A percentile compares a stretch with the other conserved stretches of the same genome.
phyloP scores from a whole-genome alignment of 2,888 invertebrate genomes.

The Hedychridium roseum region DNA sequence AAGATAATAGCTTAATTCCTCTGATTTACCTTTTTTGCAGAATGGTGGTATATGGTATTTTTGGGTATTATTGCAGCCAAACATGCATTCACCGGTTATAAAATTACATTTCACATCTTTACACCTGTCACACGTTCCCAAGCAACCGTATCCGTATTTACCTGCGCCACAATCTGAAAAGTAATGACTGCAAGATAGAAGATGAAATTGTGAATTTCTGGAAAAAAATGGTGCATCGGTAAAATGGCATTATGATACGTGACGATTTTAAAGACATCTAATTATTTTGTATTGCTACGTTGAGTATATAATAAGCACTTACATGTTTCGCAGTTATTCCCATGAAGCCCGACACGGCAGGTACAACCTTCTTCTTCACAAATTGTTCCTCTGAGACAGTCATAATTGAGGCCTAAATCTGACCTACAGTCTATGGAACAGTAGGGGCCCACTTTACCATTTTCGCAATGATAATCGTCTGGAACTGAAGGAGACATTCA shows the following conservation, averaged over 20 bases:
- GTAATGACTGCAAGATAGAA: not conserved
- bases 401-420: not conserved
- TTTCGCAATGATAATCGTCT: conserved; percentile 25
- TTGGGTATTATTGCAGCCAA: conserved; percentile 23
- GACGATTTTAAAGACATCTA: no score
- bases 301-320: conserved; percentile 8
- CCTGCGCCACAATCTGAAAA: conserved; percentile 29
- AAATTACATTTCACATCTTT: conserved; percentile 12
- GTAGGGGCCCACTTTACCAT: conserved; percentile 28
- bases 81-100: conserved; percentile 29
- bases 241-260: no score
- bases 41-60: conserved; percentile 27
- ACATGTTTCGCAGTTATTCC: conserved; percentile 24
- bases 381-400: conserved; percentile 24
- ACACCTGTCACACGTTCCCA: conserved; percentile 40
- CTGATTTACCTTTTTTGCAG: conserved; percentile 42
- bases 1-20: no score
- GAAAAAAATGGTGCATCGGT: no score
- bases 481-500: not conserved
- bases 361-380: conserved; percentile 37
- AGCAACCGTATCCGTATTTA: conserved; percentile 45
- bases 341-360: conserved; percentile 33
- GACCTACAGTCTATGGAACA: conserved; percentile 26
- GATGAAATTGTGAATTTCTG: no score
- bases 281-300: not conserved